Percentiles rank a stretch among this genome's conserved stretches.
Evolutionary conservation across 2,113 vertebrate genomes (phyloP).

Genomic region (Mobula hypostoma): DNA sequence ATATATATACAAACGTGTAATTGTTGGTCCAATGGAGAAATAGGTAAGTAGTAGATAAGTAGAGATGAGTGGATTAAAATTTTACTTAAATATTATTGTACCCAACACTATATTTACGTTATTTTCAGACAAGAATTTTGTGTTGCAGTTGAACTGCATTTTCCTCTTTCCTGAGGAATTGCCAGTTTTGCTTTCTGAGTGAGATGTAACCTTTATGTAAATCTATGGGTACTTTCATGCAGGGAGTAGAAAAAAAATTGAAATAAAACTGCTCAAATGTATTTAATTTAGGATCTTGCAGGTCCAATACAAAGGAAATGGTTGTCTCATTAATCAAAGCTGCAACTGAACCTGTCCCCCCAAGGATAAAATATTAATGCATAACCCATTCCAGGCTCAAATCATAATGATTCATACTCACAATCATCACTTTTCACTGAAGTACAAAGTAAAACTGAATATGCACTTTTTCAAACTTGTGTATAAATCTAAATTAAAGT

Average conservation of each 20-base stretch:
- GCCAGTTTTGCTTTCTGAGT: neutral
- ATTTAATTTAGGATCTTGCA: slow-evolving; percentile 5
- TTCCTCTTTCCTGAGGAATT: neutral
- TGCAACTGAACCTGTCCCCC: neutral
- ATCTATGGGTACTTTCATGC: neutral
- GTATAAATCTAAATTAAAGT: neutral
- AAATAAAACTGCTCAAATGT: neutral
- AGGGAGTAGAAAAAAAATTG: neutral
- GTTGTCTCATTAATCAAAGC: neutral
- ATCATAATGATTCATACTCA: neutral
- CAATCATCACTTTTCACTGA: neutral
- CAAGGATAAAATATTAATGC: neutral
- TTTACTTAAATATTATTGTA: neutral
- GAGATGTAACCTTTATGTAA: slow-evolving; percentile 1
- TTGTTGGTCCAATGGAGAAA: neutral
- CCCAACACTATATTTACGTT: neutral
- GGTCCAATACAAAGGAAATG: neutral
- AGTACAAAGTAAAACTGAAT: neutral
- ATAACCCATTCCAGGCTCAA: neutral
- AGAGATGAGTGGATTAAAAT: neutral
- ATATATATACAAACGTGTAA: neutral
- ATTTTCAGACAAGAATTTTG: neutral
- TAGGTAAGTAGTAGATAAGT: neutral
- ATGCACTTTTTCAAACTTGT: neutral
- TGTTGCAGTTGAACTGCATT: neutral